Percentiles rank a stretch among this genome's conserved stretches.
These are phyloP conservation scores for Eurosta solidaginis DNA, from an alignment of 1,140 invertebrate species.

Conservation along the genomic window DNA sequence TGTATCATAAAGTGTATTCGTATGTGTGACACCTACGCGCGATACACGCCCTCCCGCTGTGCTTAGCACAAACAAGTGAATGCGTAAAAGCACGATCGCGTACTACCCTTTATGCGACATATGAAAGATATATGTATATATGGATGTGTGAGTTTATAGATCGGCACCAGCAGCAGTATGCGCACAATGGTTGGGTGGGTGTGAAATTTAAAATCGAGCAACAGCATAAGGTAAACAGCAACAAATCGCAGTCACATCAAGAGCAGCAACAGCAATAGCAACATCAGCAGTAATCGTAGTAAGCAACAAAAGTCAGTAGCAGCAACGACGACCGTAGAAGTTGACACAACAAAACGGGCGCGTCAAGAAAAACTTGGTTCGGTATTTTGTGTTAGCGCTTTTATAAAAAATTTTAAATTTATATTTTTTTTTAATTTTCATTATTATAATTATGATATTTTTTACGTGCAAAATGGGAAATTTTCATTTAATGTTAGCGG, in stretches of 20 bases:
- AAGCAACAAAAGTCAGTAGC: background rate
- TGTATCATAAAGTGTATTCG: background rate
- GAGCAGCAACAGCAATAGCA: background rate
- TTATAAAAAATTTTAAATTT: background rate
- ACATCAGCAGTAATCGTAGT: background rate
- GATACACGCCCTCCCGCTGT: background rate
- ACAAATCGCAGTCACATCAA: background rate
- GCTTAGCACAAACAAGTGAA: background rate
- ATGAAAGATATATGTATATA: background rate
- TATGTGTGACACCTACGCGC: background rate
- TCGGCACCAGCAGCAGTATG: background rate
- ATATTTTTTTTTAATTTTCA: background rate
- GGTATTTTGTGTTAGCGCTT: background rate
- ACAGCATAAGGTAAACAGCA: constrained; percentile 15
- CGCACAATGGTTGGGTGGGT: background rate
- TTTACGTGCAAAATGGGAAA: background rate
- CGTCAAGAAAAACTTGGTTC: constrained; percentile 2
- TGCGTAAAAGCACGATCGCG: background rate
- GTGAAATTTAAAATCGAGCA: constrained; percentile 12
- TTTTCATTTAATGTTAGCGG: constrained; percentile 6
- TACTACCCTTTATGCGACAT: background rate
- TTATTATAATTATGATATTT: background rate
- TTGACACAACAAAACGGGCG: background rate
- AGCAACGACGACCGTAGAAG: background rate
- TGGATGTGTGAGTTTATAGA: background rate